Evolutionary conservation across 92 coral and sea anemone species (phyloP).

Genomic region (Siderastrea radians): DNA sequence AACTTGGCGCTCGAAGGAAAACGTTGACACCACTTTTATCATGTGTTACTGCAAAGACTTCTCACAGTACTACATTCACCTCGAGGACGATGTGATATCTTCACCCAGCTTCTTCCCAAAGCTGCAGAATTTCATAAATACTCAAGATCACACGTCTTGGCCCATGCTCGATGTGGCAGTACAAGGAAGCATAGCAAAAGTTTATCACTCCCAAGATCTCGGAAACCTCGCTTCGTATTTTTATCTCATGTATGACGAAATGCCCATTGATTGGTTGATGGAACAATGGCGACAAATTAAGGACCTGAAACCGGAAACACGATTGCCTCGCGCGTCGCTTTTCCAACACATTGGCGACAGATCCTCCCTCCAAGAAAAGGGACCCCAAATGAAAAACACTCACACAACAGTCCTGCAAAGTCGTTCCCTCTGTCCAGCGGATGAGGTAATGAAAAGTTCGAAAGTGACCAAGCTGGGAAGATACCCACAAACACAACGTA

Average conservation of each 20-base stretch:
- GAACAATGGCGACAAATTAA: background rate
- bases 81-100: slow-evolving; percentile 78
- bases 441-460: background rate
- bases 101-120: slow-evolving; percentile 80
- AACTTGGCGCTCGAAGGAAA: slow-evolving; percentile 84
- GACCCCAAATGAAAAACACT: background rate
- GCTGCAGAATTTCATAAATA: slow-evolving; percentile 47
- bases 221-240: slow-evolving; percentile 42
- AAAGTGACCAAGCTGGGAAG: slow-evolving; percentile 16
- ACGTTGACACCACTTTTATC: slow-evolving; percentile 71
- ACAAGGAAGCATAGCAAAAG: slow-evolving; percentile 75
- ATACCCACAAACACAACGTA: slow-evolving; percentile 14
- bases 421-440: slow-evolving; percentile 22
- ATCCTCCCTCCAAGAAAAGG: slow-evolving; percentile 59
- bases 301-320: background rate
- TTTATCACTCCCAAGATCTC: slow-evolving; percentile 56
- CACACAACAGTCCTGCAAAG: background rate
- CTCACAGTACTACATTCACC: slow-evolving; percentile 74
- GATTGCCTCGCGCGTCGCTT: slow-evolving; percentile 5
- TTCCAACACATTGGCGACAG: slow-evolving; percentile 64
- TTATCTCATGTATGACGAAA: too few relatives aligned
- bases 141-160: slow-evolving; percentile 72
- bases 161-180: slow-evolving; percentile 52
- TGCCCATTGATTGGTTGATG: too few relatives aligned
- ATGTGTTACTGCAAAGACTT: slow-evolving; percentile 75